Percentiles rank a stretch among this genome's conserved stretches.
These are phyloP conservation scores for Alloscopus bannaensis DNA, from an alignment of 2,888 invertebrate species.

Conservation along the genomic window DNA sequence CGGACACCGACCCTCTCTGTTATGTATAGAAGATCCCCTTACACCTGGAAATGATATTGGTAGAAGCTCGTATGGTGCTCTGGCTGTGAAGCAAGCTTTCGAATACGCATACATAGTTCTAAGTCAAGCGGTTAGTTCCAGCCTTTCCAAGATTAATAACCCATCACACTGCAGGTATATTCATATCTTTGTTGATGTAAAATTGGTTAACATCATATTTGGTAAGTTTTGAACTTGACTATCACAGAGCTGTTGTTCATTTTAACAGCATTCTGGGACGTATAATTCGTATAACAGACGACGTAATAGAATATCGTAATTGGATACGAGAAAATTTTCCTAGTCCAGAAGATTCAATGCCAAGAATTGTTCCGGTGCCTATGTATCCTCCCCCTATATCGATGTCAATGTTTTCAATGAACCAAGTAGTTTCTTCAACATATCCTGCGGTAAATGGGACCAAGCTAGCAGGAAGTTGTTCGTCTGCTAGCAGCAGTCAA, in stretches of 20 bases:
- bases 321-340: conserved; percentile 81
- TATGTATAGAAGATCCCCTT: conserved; percentile 98
- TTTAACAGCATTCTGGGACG: conserved; percentile 90
- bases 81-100: conserved; percentile 94
- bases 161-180: conserved; percentile 77
- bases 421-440: conserved; percentile 46
- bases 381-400: conserved; percentile 55
- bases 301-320: conserved; percentile 86
- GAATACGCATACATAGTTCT: conserved; percentile 95
- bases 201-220: not conserved
- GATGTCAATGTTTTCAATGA: conserved; percentile 46
- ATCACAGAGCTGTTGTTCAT: conserved; percentile 51
- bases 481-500: conserved; percentile 65
- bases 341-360: conserved; percentile 64
- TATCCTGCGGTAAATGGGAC: conserved; percentile 49
- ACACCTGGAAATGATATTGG: conserved; percentile 98
- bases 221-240: not conserved
- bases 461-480: conserved; percentile 52
- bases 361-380: conserved; percentile 55
- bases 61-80: conserved; percentile 92
- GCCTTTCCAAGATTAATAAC: conserved; percentile 77
- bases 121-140: conserved; percentile 83
- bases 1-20: conserved; percentile 90
- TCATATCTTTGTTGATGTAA: not conserved
- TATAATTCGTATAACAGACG: conserved; percentile 94